phyloP scores from a whole-genome alignment of 2,888 invertebrate genomes.

The Leucophenga montana region DNA sequence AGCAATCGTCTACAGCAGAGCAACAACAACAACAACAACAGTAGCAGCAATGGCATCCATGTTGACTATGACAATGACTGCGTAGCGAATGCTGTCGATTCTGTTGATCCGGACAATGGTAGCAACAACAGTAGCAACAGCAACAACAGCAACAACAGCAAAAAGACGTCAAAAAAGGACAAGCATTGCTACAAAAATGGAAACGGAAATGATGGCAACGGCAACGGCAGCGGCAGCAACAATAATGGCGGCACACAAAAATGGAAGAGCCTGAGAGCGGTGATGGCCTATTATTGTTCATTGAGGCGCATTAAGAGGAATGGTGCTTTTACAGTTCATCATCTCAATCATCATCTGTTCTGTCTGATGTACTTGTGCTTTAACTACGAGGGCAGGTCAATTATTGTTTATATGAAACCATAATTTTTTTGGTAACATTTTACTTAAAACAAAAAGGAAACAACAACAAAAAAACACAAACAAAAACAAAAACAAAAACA shows the following conservation, averaged over 20 bases:
- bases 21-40: background rate
- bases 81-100: background rate
- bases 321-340: slow-evolving; percentile 27
- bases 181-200: slow-evolving; percentile 13
- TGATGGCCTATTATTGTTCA: slow-evolving; percentile 91
- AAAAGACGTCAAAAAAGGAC: background rate
- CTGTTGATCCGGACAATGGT: background rate
- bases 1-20: background rate
- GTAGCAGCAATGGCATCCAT: slow-evolving; percentile 34
- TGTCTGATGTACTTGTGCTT: background rate
- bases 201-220: slow-evolving; percentile 23
- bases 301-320: slow-evolving; percentile 91
- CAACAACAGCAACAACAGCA: slow-evolving; percentile 28
- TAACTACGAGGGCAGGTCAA: too few relatives aligned
- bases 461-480: too few relatives aligned
- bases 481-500: too few relatives aligned
- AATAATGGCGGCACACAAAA: slow-evolving; percentile 75
- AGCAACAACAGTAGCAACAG: slow-evolving; percentile 12
- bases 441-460: too few relatives aligned
- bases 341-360: background rate
- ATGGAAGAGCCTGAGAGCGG: slow-evolving; percentile 90
- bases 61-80: background rate
- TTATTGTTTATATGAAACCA: too few relatives aligned
- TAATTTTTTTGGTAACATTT: too few relatives aligned
- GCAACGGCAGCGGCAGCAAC: slow-evolving; percentile 40